Percentiles rank a stretch among this genome's conserved stretches.
Conservation (phyloP, 2,113 vertebrate species). For the Dendrocopos noguchii region DNA sequence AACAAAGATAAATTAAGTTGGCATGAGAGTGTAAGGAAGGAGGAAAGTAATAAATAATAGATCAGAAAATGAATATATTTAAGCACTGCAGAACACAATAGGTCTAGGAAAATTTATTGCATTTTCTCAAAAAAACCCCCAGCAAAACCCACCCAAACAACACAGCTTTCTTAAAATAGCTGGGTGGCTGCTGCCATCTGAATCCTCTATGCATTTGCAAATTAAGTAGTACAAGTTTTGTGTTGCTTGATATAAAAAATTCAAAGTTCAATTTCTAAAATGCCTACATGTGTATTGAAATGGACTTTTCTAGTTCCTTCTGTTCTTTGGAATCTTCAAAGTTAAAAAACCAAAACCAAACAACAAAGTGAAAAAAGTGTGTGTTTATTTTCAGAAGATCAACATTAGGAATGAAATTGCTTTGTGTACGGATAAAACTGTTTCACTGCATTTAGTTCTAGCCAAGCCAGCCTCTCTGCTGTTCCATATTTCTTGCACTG, state of each 20-base stretch:
- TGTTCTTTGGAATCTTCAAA: not conserved
- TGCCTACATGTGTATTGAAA: not conserved
- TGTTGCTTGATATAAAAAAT: not conserved
- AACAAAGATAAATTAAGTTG: slow-evolving; percentile 26
- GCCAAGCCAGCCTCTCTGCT: not conserved
- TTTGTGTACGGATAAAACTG: not conserved
- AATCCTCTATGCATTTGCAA: not conserved
- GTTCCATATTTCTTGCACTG: not conserved
- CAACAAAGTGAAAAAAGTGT: not conserved
- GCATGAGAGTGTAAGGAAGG: not conserved
- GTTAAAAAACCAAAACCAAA: too few species aligned
- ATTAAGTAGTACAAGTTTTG: not conserved
- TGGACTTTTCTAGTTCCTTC: not conserved
- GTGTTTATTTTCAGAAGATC: not conserved
- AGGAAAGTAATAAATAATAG: slow-evolving; percentile 47
- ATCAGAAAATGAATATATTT: slow-evolving; percentile 48
- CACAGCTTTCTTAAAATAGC: not conserved
- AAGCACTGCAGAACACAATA: not conserved
- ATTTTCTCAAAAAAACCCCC: not conserved
- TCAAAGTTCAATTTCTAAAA: not conserved
- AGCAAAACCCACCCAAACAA: too few species aligned
- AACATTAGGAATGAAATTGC: not conserved
- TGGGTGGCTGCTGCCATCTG: not conserved
- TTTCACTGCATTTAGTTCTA: not conserved
- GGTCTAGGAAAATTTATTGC: not conserved